Evolutionary conservation across 2,113 vertebrate genomes (phyloP).

Genomic region (Irena cyanogastra): DNA sequence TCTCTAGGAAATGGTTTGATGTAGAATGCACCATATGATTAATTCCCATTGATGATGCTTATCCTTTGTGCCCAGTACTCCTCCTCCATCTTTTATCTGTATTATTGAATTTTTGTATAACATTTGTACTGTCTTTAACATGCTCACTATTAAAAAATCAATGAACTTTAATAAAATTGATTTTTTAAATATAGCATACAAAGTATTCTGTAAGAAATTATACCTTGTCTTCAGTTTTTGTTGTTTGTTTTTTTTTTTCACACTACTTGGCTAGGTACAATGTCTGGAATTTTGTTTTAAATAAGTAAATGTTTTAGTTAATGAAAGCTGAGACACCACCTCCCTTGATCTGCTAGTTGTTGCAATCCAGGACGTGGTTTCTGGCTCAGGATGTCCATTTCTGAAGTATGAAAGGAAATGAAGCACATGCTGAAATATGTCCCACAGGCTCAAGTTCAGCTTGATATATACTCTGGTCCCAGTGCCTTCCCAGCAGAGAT

Average conservation of each 20-base stretch:
- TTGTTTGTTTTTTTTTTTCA: background rate
- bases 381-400: background rate
- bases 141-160: background rate
- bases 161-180: background rate
- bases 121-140: background rate
- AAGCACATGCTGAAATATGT: background rate
- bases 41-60: background rate
- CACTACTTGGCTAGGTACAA: background rate
- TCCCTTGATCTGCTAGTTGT: rapidly evolving
- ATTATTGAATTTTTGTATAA: background rate
- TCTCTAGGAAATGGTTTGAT: background rate
- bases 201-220: background rate
- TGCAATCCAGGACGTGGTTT: background rate
- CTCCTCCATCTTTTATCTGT: background rate
- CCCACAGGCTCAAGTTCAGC: background rate
- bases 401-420: background rate
- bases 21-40: background rate
- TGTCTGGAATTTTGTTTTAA: background rate
- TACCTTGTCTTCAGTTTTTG: background rate
- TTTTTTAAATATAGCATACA: background rate
- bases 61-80: background rate
- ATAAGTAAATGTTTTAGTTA: background rate
- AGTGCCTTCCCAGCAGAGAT: background rate
- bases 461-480: rapidly evolving
- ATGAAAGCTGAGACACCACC: background rate